Percentiles rank a stretch among this genome's conserved stretches.
Conservation (phyloP, 2,888 invertebrate genomes). For the Epistrophella euchroma region DNA sequence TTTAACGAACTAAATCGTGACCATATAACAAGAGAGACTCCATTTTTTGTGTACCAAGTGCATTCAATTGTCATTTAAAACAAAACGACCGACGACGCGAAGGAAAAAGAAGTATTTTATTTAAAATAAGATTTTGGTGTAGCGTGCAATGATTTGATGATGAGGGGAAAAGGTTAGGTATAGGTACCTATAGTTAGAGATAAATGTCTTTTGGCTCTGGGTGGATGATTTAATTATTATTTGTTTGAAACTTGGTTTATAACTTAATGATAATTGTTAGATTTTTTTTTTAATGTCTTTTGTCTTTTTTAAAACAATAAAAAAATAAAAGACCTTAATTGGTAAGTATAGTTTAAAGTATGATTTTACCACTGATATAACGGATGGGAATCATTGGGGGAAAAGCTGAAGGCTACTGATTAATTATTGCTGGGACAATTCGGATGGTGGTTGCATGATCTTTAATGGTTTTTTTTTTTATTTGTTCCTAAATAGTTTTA, state of each 20-base stretch:
- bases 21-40: constrained; percentile 45
- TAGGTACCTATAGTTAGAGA: constrained; percentile 29
- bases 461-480: neutral
- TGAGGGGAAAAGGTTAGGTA: neutral
- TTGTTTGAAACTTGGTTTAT: constrained; percentile 70
- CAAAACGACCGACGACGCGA: too few species aligned
- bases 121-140: constrained; percentile 45
- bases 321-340: constrained; percentile 4
- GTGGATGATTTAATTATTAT: constrained; percentile 75
- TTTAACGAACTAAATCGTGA: constrained; percentile 74
- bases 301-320: constrained; percentile 22
- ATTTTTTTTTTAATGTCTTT: constrained; percentile 56
- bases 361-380: constrained; percentile 53
- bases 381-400: neutral
- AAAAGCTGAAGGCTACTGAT: neutral
- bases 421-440: constrained; percentile 35
- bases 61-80: constrained; percentile 49
- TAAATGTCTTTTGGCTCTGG: constrained; percentile 68
- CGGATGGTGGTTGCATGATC: constrained; percentile 11
- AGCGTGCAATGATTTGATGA: constrained; percentile 22
- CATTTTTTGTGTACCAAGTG: neutral
- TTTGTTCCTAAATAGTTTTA: neutral
- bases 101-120: constrained; percentile 23
- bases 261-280: constrained; percentile 62
- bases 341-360: constrained; percentile 41